A percentile compares a stretch with the other conserved stretches of the same genome.
Conservation (phyloP, 2,888 invertebrate species). For the Philonicus albiceps region DNA sequence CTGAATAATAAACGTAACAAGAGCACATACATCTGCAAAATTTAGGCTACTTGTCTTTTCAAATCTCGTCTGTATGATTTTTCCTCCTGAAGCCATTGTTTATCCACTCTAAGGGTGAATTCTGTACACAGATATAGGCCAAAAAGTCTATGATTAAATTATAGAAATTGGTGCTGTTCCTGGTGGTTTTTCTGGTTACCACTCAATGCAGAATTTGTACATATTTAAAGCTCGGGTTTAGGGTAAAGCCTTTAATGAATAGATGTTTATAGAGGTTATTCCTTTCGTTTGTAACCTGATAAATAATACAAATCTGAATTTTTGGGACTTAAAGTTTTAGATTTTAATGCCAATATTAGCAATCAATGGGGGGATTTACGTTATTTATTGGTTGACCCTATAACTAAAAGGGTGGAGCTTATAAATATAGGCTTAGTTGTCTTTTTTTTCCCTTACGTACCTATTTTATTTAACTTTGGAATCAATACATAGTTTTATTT, state of each 20-base stretch:
- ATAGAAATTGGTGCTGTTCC: not conserved
- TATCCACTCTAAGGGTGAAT: not conserved
- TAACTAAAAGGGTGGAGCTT: not conserved
- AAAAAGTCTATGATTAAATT: constrained; percentile 24
- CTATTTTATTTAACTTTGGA: no score
- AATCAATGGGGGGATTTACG: not conserved
- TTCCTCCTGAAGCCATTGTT: constrained; percentile 1
- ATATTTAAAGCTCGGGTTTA: not conserved
- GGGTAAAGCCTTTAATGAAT: not conserved
- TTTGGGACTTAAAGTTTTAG: not conserved
- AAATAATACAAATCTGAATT: not conserved
- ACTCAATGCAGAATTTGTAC: not conserved
- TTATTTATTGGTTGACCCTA: not conserved
- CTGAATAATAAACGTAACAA: constrained; percentile 43
- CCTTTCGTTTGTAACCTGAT: not conserved
- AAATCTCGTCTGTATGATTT: constrained; percentile 19
- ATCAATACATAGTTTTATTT: no score
- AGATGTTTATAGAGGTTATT: not conserved
- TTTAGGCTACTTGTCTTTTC: constrained; percentile 12
- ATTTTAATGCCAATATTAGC: not conserved
- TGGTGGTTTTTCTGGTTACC: not conserved
- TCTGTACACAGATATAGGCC: not conserved
- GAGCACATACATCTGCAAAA: not conserved
- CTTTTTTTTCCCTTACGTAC: not conserved
- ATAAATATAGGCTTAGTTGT: not conserved